Base-by-base conservation (phyloP, 2,888 invertebrate species). In the Noctua janthina region DNA sequence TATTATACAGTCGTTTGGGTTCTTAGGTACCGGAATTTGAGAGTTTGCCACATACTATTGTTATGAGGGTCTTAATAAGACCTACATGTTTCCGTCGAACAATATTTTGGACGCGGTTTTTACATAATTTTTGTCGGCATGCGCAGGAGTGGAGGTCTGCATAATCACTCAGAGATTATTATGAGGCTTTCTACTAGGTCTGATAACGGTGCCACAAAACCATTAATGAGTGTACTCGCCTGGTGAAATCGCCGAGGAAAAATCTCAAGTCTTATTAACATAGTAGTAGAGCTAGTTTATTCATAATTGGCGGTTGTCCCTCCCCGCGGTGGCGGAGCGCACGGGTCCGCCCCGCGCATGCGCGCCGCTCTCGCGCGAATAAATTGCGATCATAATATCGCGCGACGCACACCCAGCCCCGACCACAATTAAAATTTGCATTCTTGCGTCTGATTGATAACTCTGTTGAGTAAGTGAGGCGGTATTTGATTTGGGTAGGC, bases 281-380 rank as follows among this genome's bases (percentile, higher is more conserved):
- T 96, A 96, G 96, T 93, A 93, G 97, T 94, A 92, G 91, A 95
- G 95, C 96, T 96, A 94, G 96, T 96, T 96, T 96, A 95, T 95
- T 96, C 94, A 96, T 96, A 97, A 96, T 96, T 96, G 95, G 93
- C 94, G 93, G 94, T 94, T 94, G 92, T 93, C 95, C 94, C 94
- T 91, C 95, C 93, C 93, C 87, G 92, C 89, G 92, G 79, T 83
- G 84, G 59, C 90, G 90, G 91, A 91, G 92, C 92, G 92, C 91
- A 93, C 93, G 91, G 89, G 85, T 90, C 94, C 93, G 92, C 93
- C 92, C 93, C 92, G 92, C 90, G 88, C 91, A 87, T 90, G 92
- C 92, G 90, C 91, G 67, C 75, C 91, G 87, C 87, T 87, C 88
- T 89, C 90, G 91, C 89, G 92, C 91, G 93, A 94, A 96, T 95